Evolutionary conservation across 2,888 invertebrate genomes (phyloP).

Genomic region (Lucinisca nassula): DNA sequence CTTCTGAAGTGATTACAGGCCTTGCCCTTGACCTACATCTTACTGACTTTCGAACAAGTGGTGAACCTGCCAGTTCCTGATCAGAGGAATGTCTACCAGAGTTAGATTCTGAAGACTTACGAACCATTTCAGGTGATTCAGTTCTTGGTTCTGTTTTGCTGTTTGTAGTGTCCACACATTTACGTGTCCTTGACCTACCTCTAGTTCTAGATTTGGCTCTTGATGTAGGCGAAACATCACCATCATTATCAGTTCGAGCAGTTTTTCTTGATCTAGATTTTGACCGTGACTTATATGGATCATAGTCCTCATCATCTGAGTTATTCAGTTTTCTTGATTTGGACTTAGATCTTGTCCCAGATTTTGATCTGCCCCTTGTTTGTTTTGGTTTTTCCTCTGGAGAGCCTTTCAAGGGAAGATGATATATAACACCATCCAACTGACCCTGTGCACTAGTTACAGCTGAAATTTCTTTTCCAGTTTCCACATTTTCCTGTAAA

Average conservation of each 20-base stretch:
- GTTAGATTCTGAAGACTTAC: background rate
- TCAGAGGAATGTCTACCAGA: background rate
- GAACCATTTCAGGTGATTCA: background rate
- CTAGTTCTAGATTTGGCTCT: background rate
- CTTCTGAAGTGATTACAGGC: background rate
- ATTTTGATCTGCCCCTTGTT: conserved; percentile 26
- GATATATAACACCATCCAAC: conserved; percentile 50
- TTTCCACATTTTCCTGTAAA: background rate
- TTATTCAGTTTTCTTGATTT: conserved; percentile 20
- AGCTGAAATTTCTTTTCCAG: background rate
- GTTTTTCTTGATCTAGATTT: conserved; percentile 18
- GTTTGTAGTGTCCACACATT: background rate
- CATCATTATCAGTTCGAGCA: background rate
- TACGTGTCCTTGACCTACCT: conserved; percentile 17
- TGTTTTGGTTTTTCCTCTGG: conserved; percentile 38
- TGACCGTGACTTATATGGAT: background rate
- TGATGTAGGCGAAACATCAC: background rate
- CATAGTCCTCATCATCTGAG: conserved; percentile 24
- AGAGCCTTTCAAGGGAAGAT: conserved; percentile 56
- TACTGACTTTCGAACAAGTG: background rate
- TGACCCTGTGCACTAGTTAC: background rate
- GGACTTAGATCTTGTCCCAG: conserved; percentile 19
- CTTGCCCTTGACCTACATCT: conserved; percentile 31
- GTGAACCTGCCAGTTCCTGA: background rate
- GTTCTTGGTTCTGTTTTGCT: background rate